phyloP scores from a whole-genome alignment of 1,140 invertebrate genomes.

The Lepidurus couesii region DNA sequence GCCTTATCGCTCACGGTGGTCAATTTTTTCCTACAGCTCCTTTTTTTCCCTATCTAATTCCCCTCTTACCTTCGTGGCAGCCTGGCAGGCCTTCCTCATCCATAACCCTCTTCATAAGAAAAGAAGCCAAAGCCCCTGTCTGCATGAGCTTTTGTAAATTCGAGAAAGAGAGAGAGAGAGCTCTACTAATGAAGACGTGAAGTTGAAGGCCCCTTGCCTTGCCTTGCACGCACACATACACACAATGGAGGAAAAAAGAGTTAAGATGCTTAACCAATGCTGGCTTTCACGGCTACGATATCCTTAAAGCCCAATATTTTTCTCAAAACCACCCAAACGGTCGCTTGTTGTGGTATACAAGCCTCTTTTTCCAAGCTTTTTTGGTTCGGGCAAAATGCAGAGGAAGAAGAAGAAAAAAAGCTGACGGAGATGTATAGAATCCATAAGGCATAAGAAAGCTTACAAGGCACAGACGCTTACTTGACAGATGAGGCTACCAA shows the following conservation, averaged over 20 bases:
- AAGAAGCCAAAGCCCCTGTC: background rate
- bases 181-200: constrained; percentile 5
- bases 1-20: constrained; percentile 8
- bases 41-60: background rate
- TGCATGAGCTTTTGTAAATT: background rate
- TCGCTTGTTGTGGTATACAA: background rate
- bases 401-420: background rate
- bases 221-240: background rate
- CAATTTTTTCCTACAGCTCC: background rate
- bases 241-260: background rate
- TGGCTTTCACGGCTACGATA: background rate
- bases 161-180: background rate
- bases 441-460: constrained; percentile 5
- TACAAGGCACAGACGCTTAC: constrained; percentile 13
- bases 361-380: background rate
- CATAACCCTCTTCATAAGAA: background rate
- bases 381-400: background rate
- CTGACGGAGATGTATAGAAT: background rate
- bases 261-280: constrained; percentile 6
- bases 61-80: background rate
- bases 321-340: background rate
- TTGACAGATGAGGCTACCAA: background rate
- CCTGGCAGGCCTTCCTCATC: background rate
- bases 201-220: background rate
- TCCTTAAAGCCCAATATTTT: background rate